Base-by-base conservation (phyloP, 2,797 vertebrate genomes). In the Pterois miles region DNA sequence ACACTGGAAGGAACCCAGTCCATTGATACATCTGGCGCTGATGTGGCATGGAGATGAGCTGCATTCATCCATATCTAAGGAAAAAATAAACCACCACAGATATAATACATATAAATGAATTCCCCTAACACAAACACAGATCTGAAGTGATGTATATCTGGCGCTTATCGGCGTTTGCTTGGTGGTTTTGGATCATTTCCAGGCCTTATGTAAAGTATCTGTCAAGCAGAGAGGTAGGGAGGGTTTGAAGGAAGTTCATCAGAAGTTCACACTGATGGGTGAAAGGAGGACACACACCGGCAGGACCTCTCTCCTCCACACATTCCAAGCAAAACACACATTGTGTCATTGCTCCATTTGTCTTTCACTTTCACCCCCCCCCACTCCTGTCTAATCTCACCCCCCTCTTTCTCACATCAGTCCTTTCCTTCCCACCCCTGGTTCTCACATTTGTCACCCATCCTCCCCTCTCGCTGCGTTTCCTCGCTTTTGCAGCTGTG, bases 51-150 rank as follows among this genome's bases (percentile, higher is more conserved):
- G 95, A 46, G 94, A 94, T 25, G 95, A 94, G 0, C 58, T 31
- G n/a, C 98, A 99, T 82, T 99, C 97, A 0, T 99, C 96, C 8
- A 96, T 64, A n/a, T 98, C 98, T 99, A 62, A 16, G 76, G 29
- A 77, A 38, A 63, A 52, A 1, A 71, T 10, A 48, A 48, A 10
- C 20, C 16, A 58, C 29, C 3, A 60, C 58, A n/a, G 18, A 71
- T 29, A 7, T 6, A 57, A 62, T 48, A 5, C 16, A 18, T 2
- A 56, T 57, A 5, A 57, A 20, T 33, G 25, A 58, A 16, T 20
- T 6, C 18, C n/a, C n/a, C n/a, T n/a, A n/a, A n/a, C n/a, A n/a
- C n/a, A n/a, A n/a, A n/a, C n/a, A n/a, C n/a, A n/a, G n/a, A n/a
- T n/a, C n/a, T n/a, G n/a, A n/a, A 25, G 22, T 38, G 34, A 13